phyloP scores from a whole-genome alignment of 2,113 vertebrate species.

The Ranitomeya imitator region DNA sequence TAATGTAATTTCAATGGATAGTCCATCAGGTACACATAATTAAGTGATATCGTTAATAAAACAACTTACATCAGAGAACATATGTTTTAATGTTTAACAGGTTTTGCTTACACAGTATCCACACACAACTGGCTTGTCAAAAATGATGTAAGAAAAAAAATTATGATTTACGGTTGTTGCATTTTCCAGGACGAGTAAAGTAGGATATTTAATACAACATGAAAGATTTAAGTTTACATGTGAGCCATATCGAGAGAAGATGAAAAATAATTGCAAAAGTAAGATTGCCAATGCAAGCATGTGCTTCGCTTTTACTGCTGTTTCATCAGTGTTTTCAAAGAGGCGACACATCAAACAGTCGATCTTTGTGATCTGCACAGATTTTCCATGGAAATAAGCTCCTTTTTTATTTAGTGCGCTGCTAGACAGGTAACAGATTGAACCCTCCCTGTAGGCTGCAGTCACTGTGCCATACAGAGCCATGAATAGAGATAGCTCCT shows the following conservation, averaged over 20 bases:
- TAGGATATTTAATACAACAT: background rate
- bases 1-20: no score
- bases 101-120: background rate
- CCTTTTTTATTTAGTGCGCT: slow-evolving; percentile 48
- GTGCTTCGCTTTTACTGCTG: slow-evolving; percentile 18
- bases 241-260: background rate
- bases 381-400: slow-evolving; percentile 48
- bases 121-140: background rate
- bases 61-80: no score
- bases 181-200: background rate
- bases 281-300: slow-evolving; percentile 9
- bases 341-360: slow-evolving; percentile 44
- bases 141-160: background rate
- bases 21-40: background rate
- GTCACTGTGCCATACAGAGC: slow-evolving; percentile 27
- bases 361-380: slow-evolving; percentile 45
- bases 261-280: slow-evolving; percentile 10
- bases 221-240: background rate
- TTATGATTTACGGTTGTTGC: background rate
- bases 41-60: no score
- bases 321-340: slow-evolving; percentile 50
- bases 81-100: background rate
- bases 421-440: slow-evolving; percentile 38
- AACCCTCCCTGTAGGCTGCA: slow-evolving; percentile 40
- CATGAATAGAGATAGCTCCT: slow-evolving; percentile 38